Evolutionary conservation across 92 coral and sea anemone genomes (phyloP).

Genomic region (Meandrina meandrites): DNA sequence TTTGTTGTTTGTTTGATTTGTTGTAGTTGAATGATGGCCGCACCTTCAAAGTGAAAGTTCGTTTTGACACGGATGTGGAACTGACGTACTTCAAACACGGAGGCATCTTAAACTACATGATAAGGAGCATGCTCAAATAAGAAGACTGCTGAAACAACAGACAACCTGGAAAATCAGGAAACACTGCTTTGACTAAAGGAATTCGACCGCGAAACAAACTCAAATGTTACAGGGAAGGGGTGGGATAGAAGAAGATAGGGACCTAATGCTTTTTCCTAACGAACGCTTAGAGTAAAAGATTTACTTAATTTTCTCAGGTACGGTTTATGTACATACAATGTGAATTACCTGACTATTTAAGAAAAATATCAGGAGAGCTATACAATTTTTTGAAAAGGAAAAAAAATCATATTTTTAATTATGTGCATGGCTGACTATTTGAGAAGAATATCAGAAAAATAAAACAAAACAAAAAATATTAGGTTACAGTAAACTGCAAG

Average conservation of each 20-base stretch:
- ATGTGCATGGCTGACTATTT: background rate
- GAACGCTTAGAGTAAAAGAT: background rate
- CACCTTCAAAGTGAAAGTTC: constrained; percentile 85
- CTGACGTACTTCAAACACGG: constrained; percentile 91
- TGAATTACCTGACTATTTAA: constrained; percentile 44
- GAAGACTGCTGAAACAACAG: constrained; percentile 22
- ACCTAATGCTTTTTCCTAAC: background rate
- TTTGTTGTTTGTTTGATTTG: too few species aligned
- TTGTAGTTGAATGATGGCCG: constrained; percentile 71
- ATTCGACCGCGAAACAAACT: background rate
- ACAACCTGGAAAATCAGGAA: background rate
- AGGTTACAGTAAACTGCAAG: background rate
- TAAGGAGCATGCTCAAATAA: constrained; percentile 84
- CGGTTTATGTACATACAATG: background rate
- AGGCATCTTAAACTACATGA: constrained; percentile 98
- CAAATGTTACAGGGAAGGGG: background rate
- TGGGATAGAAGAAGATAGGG: background rate
- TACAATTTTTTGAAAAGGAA: constrained; percentile 3
- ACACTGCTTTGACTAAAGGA: background rate
- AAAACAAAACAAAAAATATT: background rate
- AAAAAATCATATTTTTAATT: background rate
- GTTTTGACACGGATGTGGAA: constrained; percentile 98
- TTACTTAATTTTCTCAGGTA: background rate
- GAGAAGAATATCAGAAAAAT: background rate
- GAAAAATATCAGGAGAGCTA: constrained; percentile 35